A percentile compares a stretch with the other conserved stretches of the same genome.
phyloP scores from a whole-genome alignment of 2,113 vertebrate genomes.

The Perca fluviatilis region DNA sequence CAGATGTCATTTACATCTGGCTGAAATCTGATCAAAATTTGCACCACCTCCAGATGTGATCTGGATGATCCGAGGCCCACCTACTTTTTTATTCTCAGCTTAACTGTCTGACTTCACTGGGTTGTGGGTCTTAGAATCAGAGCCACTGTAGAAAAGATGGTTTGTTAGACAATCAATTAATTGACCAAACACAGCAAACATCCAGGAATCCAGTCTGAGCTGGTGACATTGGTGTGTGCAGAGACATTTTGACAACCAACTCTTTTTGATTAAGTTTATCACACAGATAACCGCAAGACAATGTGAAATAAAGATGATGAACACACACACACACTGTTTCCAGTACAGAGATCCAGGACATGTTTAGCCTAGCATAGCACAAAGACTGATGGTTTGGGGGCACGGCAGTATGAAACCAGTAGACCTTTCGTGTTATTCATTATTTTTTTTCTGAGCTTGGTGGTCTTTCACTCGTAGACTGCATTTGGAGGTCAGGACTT shows the following conservation, averaged over 20 bases:
- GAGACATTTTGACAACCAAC: conserved; percentile 24
- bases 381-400: neutral
- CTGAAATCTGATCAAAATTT: neutral
- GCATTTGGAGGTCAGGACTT: neutral
- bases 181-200: neutral
- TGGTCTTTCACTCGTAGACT: neutral
- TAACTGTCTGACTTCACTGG: neutral
- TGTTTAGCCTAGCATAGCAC: conserved; percentile 1
- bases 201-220: neutral
- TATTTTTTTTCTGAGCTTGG: neutral
- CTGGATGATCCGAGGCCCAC: neutral
- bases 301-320: conserved; percentile 34
- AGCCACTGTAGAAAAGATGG: neutral
- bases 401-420: neutral
- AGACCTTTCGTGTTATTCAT: neutral
- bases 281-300: conserved; percentile 14
- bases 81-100: neutral
- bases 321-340: neutral
- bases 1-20: neutral
- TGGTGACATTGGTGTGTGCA: neutral
- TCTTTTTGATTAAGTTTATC: conserved; percentile 32
- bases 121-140: neutral
- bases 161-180: neutral
- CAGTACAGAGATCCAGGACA: neutral
- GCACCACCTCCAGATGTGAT: neutral